Base-by-base conservation (phyloP, 2,888 invertebrate genomes). In the Drosophila quinaria region DNA sequence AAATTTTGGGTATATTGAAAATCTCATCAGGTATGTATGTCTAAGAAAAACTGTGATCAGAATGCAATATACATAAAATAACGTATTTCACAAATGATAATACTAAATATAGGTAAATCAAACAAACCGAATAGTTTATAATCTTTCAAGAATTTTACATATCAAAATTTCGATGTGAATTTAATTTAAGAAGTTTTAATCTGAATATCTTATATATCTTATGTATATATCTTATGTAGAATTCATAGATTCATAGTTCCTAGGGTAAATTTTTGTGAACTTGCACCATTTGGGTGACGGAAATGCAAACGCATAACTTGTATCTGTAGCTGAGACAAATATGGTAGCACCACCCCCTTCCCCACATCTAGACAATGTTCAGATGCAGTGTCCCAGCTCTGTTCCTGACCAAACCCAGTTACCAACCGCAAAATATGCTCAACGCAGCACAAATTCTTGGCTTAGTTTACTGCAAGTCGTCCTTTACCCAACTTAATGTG, bases 301-400 rank as follows among this genome's bases (percentile, higher is more conserved):
- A 82, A 80, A 82, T 74, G 80, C 86, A 78, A 82, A 74, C 88
- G 74, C 86, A 86, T 82, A 86, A 84, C 80, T 84, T 84, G 80
- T 22, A 79, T 84, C 72, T 73, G 69, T 61, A 65, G 68, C 70
- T 77, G 73, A 73, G 68, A 62, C 68, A 73, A 61, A 64, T 64
- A 49, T 9, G 17, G 29, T 22, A 44, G 15, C 35, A 8, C 29
- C 25, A 22, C 51, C 47, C 50, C 58, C 50, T 39, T 35, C 13
- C 17, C 46, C 22, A 49, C 55, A 47, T 56, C 56, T n/a, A n/a
- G 62, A 41, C 61, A 54, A 59, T 69, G 61, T 62, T 74, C 60
- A 78, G 70, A 63, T 54, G 59, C 66, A 60, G 42, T 42, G 11
- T 33, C 25, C 60, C 63, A 78, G 65, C 61, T 76, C 68, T 70